A percentile compares a stretch with the other conserved stretches of the same genome.
Conservation (phyloP, 2,113 vertebrate species). For the Accipiter cooperii region DNA sequence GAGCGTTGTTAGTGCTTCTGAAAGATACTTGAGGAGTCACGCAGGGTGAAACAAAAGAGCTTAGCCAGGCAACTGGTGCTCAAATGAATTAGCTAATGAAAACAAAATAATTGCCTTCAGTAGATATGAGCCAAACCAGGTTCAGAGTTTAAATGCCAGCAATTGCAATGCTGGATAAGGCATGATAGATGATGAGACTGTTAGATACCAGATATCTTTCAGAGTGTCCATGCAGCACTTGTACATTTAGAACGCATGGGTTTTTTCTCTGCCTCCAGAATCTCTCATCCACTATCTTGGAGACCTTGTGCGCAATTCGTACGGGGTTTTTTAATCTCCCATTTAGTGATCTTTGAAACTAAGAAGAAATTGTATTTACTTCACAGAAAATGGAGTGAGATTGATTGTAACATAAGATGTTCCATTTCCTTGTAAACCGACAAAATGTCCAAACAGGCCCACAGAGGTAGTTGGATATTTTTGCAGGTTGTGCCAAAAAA, state of each 20-base stretch:
- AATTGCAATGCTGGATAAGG: not conserved
- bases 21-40: not conserved
- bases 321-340: too few relatives aligned
- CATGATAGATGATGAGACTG: not conserved
- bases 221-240: not conserved
- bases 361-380: too few relatives aligned
- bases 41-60: not conserved
- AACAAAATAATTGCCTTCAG: not conserved
- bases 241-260: too few relatives aligned
- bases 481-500: not conserved
- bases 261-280: too few relatives aligned
- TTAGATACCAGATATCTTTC: not conserved
- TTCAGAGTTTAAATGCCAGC: not conserved
- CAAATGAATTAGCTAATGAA: not conserved
- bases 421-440: not conserved
- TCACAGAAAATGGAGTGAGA: too few relatives aligned
- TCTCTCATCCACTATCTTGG: too few relatives aligned
- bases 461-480: not conserved
- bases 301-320: too few relatives aligned
- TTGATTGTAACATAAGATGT: not conserved
- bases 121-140: not conserved
- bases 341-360: too few relatives aligned
- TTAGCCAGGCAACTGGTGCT: not conserved
- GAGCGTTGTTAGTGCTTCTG: constrained; percentile 41
- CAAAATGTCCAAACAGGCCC: not conserved